Conservation (phyloP, 2,888 invertebrate genomes). For the Troides helena region DNA sequence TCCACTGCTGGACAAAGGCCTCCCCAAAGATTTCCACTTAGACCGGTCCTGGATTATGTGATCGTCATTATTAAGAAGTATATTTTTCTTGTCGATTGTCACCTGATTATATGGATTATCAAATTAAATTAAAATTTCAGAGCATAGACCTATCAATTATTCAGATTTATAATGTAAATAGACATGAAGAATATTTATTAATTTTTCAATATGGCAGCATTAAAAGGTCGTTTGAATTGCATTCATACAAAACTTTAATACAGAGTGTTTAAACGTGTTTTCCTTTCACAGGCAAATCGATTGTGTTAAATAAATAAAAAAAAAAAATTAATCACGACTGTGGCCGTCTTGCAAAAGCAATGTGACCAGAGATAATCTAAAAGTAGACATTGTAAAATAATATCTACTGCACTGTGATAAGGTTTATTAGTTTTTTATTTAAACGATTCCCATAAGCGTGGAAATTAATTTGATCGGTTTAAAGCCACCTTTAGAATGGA, state of each 20-base stretch:
- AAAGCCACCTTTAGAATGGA: conserved; percentile 21
- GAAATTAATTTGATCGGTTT: conserved; percentile 26
- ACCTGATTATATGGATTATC: no score
- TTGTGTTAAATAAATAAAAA: conserved; percentile 8
- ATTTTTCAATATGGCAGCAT: conserved; percentile 9
- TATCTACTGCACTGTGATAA: conserved; percentile 7
- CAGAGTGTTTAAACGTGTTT: not conserved
- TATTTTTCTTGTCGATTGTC: no score
- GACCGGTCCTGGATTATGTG: no score
- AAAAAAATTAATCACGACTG: conserved; percentile 20
- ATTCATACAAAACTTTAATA: not conserved
- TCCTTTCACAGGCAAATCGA: conserved; percentile 1
- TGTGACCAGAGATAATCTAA: conserved; percentile 5
- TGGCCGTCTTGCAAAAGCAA: conserved; percentile 11
- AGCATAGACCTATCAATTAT: no score
- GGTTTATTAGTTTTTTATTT: not conserved
- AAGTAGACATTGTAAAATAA: conserved; percentile 3
- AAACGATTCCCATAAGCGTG: conserved; percentile 12
- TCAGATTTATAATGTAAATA: not conserved
- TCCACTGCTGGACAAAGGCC: no score
- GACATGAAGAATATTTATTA: not conserved
- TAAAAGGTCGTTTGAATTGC: conserved; percentile 14
- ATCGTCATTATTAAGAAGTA: no score
- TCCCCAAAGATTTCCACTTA: no score
- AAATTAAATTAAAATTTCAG: no score